Evolutionary conservation across 23 tunicate genomes (phyloP).

Genomic region (Ciona savignyi): DNA sequence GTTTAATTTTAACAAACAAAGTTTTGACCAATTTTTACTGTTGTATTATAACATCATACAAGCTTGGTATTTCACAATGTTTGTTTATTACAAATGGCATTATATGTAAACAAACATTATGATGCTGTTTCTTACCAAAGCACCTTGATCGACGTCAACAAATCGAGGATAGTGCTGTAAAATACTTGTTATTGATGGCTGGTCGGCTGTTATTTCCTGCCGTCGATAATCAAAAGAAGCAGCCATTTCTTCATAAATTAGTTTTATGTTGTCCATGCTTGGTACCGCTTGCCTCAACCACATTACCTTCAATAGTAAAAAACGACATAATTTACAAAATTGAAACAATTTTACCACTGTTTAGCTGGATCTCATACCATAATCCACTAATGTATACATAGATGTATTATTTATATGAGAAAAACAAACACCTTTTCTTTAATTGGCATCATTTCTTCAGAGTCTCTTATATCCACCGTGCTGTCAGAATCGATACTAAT

Average conservation of each 20-base stretch:
- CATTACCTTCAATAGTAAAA: too few relatives aligned
- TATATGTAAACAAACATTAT: not conserved
- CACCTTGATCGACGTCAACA: conserved; percentile 7
- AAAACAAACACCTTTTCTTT: not conserved
- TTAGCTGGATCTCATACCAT: too few relatives aligned
- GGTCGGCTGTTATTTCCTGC: conserved; percentile 2
- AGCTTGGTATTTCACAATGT: too few relatives aligned
- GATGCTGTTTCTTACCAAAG: not conserved
- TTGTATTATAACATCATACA: too few relatives aligned
- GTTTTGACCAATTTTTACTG: too few relatives aligned
- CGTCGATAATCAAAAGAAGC: conserved; percentile 5
- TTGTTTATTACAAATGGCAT: conserved; percentile 1
- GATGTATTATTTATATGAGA: not conserved
- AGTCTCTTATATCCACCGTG: conserved; percentile 5
- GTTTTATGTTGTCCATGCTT: not conserved
- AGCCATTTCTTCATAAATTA: not conserved
- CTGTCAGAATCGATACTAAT: conserved; percentile 9
- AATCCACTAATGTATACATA: too few relatives aligned
- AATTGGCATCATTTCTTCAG: conserved; percentile 11
- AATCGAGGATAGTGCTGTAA: conserved; percentile 3
- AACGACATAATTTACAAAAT: too few relatives aligned
- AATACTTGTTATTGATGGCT: conserved; percentile 7
- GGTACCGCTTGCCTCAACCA: conserved; percentile 2
- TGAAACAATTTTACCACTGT: too few relatives aligned
- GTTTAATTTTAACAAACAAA: too few relatives aligned